Percentiles rank a stretch among this genome's conserved stretches.
These are phyloP conservation scores for Apamea epomidion DNA, from an alignment of 2,888 invertebrate genomes.

Conservation along the genomic window DNA sequence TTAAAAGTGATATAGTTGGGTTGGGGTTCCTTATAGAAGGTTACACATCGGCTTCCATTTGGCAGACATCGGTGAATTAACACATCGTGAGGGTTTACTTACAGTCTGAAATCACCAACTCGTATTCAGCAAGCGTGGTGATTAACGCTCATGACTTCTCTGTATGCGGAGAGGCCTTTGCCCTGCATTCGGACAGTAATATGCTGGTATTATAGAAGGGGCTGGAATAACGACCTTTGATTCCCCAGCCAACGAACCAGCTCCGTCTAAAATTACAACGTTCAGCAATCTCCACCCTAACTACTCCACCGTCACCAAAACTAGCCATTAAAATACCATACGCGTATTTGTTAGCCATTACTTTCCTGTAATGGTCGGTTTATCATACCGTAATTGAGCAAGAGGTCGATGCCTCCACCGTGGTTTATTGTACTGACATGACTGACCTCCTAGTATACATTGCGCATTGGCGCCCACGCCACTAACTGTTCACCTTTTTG, in stretches of 20 bases:
- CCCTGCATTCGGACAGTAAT: not conserved
- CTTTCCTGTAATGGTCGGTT: constrained; percentile 58
- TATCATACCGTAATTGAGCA: constrained; percentile 61
- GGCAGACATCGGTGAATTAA: not conserved
- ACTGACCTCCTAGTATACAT: constrained; percentile 76
- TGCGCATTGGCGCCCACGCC: constrained; percentile 75
- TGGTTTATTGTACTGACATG: constrained; percentile 71
- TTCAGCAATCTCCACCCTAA: constrained; percentile 4
- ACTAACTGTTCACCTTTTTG: constrained; percentile 76
- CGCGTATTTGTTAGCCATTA: constrained; percentile 64
- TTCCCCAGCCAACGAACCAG: not conserved
- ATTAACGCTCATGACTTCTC: not conserved
- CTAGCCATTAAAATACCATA: constrained; percentile 55
- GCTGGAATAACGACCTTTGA: constrained; percentile 6
- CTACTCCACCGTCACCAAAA: constrained; percentile 36
- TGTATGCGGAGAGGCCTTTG: not conserved
- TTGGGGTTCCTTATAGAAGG: not conserved
- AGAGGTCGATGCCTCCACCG: constrained; percentile 66
- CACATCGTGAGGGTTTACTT: not conserved
- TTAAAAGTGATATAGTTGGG: not conserved
- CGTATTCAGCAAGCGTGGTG: not conserved
- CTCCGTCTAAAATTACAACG: constrained; percentile 6
- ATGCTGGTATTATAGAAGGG: not conserved
- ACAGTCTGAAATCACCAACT: not conserved
- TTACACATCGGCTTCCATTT: not conserved